These are phyloP conservation scores for Toxotes chatareus DNA, from an alignment of 2,113 vertebrate genomes.

Conservation along the genomic window DNA sequence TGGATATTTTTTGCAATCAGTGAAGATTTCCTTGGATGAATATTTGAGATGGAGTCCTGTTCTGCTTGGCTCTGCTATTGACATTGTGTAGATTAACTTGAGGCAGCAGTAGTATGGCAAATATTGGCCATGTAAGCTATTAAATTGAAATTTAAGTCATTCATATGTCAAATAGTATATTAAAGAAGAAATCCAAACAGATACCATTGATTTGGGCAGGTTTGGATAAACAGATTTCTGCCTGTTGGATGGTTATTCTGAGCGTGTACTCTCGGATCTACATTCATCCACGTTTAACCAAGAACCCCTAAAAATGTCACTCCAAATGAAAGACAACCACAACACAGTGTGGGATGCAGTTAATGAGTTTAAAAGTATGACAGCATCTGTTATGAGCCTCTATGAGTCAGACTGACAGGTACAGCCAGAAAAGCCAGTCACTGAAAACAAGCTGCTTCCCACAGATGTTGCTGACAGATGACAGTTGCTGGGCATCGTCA, in stretches of 20 bases:
- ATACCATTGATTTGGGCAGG: constrained; percentile 33
- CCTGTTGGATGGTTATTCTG: neutral
- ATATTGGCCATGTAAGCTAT: constrained; percentile 39
- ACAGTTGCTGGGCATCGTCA: constrained; percentile 70
- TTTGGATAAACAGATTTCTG: constrained; percentile 18
- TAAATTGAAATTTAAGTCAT: constrained; percentile 44
- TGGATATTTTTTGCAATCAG: constrained; percentile 52
- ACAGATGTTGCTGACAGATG: constrained; percentile 77
- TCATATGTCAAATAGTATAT: constrained; percentile 38
- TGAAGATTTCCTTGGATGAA: constrained; percentile 53
- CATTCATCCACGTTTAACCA: constrained; percentile 45
- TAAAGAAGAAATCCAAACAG: constrained; percentile 27
- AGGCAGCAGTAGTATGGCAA: constrained; percentile 18
- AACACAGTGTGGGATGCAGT: constrained; percentile 45
- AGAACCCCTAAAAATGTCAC: constrained; percentile 32
- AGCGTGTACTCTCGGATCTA: constrained; percentile 37
- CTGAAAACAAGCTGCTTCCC: constrained; percentile 71
- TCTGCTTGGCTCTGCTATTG: constrained; percentile 35
- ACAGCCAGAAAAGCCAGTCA: constrained; percentile 57
- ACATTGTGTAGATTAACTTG: constrained; percentile 38
- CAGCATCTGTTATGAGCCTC: constrained; percentile 67
- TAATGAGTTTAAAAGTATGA: constrained; percentile 73
- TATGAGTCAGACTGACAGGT: constrained; percentile 69
- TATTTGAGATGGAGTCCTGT: constrained; percentile 30
- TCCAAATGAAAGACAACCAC: constrained; percentile 64